Evolutionary conservation across 2,113 vertebrate genomes (phyloP), one percentile per base, ranked within the genome.

Genomic region (Acanthisitta chloris): DNA sequence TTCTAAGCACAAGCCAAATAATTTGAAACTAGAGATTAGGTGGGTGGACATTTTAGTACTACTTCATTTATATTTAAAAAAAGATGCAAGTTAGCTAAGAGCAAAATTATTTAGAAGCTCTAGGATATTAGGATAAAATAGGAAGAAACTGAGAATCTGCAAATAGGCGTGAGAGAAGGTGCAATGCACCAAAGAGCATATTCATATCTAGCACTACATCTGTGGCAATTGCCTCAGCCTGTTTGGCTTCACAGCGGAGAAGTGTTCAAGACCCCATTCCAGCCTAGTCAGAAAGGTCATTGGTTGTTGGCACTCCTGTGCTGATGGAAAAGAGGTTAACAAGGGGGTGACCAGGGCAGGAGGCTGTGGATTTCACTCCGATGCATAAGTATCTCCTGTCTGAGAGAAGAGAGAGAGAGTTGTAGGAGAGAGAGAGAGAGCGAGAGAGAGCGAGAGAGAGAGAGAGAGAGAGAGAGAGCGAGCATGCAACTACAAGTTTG

Each of bases 401-500:
- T 57, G 26, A 43, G 42, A 29, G 18, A 72, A 31, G 48, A 91
- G 48, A 71, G 58, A 43, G 23, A 10, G 64, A 55, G 19, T 3
- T 79, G 77, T 36, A 74, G n/a, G 26, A 70, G 11, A 59, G 29
- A 43, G 20, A 38, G n/a, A n/a, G n/a, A n/a, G n/a, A n/a, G n/a
- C n/a, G 26, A 70, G 11, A 59, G 29, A 43, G 20, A 38, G n/a
- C n/a, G 26, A 43, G 42, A 29, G 18, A 72, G n/a, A 31, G 48
- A 91, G 48, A 71, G 58, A 43, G 23, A 10, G 64, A 55, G 19
- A 29, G 26, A 70, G 11, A 59, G 29, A 43, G 20, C n/a, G n/a
- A 55, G 11, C n/a, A 4, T 0, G 0, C 1, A 2, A 23, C n/a
- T 81, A 0, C 25, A 31, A 13, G 12, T 76, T 80, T 83, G 46